phyloP scores from a whole-genome alignment of 2,113 vertebrate genomes.

The Corydoras sp. region DNA sequence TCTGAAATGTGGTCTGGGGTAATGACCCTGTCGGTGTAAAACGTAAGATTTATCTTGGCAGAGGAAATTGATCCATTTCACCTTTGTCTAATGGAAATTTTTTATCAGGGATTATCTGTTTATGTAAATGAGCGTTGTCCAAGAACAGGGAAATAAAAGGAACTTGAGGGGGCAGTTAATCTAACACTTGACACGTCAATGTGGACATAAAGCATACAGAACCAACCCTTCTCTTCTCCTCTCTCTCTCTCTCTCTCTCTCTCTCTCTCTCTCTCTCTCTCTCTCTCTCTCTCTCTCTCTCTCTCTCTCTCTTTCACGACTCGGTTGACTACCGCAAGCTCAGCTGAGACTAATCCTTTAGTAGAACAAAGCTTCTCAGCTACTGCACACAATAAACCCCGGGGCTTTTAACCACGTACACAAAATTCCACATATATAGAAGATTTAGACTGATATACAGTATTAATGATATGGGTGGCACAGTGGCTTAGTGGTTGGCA shows the following conservation, averaged over 20 bases:
- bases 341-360: slow-evolving; percentile 31
- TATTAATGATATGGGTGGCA: too few species aligned
- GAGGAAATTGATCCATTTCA: slow-evolving; percentile 99
- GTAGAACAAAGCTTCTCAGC: slow-evolving; percentile 25
- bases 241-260: slow-evolving; percentile 30
- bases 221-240: slow-evolving; percentile 44
- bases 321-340: slow-evolving; percentile 22
- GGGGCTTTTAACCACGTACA: too few species aligned
- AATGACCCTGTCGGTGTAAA: slow-evolving; percentile 99
- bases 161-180: slow-evolving; percentile 87
- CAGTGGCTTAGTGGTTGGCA: too few species aligned
- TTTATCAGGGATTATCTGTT: slow-evolving; percentile 99
- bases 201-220: slow-evolving; percentile 66
- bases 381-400: too few species aligned
- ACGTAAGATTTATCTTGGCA: slow-evolving; percentile 99
- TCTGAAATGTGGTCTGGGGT: slow-evolving; percentile 93
- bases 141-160: slow-evolving; percentile 73
- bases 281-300: slow-evolving; percentile 29
- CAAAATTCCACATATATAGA: too few species aligned
- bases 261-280: slow-evolving; percentile 20
- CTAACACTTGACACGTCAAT: slow-evolving; percentile 82
- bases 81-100: slow-evolving; percentile 99
- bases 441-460: too few species aligned
- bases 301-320: not conserved
- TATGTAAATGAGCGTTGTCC: slow-evolving; percentile 97